These are phyloP conservation scores for Papilio protenor DNA, from an alignment of 2,888 invertebrate species.

Conservation along the genomic window DNA sequence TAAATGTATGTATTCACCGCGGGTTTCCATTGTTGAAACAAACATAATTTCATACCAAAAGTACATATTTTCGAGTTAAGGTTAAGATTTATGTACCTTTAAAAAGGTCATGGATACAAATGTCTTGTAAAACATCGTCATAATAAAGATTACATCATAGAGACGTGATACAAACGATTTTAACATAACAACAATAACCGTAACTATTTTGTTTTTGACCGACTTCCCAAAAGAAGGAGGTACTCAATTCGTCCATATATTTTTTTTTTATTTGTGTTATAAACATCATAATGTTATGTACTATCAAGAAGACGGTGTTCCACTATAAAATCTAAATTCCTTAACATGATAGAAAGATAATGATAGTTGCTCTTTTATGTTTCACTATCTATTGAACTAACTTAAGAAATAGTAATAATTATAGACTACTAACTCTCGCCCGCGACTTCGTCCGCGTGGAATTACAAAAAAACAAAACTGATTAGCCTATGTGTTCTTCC, in stretches of 20 bases:
- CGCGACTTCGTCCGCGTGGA: too few relatives aligned
- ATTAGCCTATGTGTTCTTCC: too few relatives aligned
- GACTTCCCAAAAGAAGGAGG: too few relatives aligned
- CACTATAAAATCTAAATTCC: too few relatives aligned
- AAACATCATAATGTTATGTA: background rate
- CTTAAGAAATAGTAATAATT: too few relatives aligned
- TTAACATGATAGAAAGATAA: too few relatives aligned
- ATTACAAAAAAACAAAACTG: too few relatives aligned
- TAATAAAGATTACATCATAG: slow-evolving; percentile 14
- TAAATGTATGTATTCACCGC: background rate
- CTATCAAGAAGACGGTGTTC: background rate
- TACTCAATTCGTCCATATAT: too few relatives aligned
- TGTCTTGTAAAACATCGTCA: background rate
- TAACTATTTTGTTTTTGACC: background rate
- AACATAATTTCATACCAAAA: background rate
- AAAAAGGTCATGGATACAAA: slow-evolving; percentile 5
- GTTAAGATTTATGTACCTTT: background rate
- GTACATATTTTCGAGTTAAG: background rate
- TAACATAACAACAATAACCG: background rate
- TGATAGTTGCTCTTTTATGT: too few relatives aligned
- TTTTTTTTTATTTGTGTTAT: too few relatives aligned
- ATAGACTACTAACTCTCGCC: too few relatives aligned
- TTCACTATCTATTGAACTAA: too few relatives aligned
- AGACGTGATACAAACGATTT: background rate
- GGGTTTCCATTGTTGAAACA: background rate